A percentile compares a stretch with the other conserved stretches of the same genome.
phyloP scores from a whole-genome alignment of 2,113 vertebrate genomes.

The Eretmochelys imbricata region DNA sequence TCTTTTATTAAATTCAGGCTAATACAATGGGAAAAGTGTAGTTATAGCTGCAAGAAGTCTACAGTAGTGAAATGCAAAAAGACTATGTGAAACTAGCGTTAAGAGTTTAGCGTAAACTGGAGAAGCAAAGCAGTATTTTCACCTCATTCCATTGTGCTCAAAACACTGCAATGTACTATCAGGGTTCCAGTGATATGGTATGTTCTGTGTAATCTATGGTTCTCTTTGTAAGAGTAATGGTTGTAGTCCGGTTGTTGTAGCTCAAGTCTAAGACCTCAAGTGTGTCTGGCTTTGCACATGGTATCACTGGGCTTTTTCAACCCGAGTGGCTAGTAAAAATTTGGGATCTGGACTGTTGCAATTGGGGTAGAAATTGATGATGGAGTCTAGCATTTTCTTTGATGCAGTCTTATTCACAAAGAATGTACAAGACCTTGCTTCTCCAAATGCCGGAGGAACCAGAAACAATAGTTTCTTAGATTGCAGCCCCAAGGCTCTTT shows the following conservation, averaged over 20 bases:
- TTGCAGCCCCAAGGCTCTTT: not conserved
- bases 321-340: not conserved
- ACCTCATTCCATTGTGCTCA: not conserved
- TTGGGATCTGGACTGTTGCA: not conserved
- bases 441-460: not conserved
- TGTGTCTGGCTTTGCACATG: not conserved
- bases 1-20: conserved; percentile 65
- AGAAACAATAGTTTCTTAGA: not conserved
- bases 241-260: not conserved
- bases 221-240: not conserved
- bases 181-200: not conserved
- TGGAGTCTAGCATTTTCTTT: not conserved
- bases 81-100: not conserved
- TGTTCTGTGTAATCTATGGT: not conserved
- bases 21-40: conserved; percentile 21
- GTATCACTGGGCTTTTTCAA: not conserved
- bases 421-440: not conserved
- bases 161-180: not conserved
- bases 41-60: not conserved
- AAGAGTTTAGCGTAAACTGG: conserved; percentile 27
- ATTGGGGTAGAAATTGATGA: not conserved
- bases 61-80: not conserved
- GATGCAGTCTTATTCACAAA: not conserved
- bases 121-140: conserved; percentile 43
- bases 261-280: not conserved